phyloP scores from a whole-genome alignment of 1,140 invertebrate species.

The Leucophenga varia region DNA sequence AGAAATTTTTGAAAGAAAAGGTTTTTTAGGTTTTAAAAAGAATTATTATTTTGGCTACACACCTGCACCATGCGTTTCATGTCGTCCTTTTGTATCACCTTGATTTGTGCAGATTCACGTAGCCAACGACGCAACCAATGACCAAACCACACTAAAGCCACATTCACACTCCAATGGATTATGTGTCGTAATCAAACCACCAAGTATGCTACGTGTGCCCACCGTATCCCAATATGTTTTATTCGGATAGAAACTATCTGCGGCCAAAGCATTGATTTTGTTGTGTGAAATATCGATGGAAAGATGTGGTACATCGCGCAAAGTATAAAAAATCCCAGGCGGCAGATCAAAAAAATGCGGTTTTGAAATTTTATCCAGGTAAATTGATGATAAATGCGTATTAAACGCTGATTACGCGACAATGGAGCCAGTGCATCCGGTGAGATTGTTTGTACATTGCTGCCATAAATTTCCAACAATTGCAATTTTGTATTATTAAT shows the following conservation, averaged over 20 bases:
- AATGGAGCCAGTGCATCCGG: slow-evolving; percentile 72
- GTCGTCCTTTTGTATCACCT: slow-evolving; percentile 55
- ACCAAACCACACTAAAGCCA: slow-evolving; percentile 83
- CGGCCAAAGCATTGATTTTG: slow-evolving; percentile 74
- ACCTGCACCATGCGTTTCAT: slow-evolving; percentile 55
- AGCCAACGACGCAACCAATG: slow-evolving; percentile 85
- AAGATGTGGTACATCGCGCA: slow-evolving; percentile 77
- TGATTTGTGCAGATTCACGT: slow-evolving; percentile 66
- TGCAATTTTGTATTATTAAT: slow-evolving; percentile 74
- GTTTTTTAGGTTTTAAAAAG: neutral
- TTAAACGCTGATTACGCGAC: slow-evolving; percentile 66
- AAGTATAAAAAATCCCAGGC: slow-evolving; percentile 71
- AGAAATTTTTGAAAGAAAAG: slow-evolving; percentile 1
- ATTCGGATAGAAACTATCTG: slow-evolving; percentile 82
- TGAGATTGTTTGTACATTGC: slow-evolving; percentile 67
- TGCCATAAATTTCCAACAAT: slow-evolving; percentile 77
- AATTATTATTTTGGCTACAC: slow-evolving; percentile 10
- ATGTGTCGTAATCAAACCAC: slow-evolving; percentile 77
- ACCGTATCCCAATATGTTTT: slow-evolving; percentile 79
- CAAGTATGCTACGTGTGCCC: slow-evolving; percentile 68
- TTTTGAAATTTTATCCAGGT: slow-evolving; percentile 72
- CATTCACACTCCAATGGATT: slow-evolving; percentile 87
- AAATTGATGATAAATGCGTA: no score
- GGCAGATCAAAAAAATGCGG: slow-evolving; percentile 76
- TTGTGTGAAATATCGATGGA: slow-evolving; percentile 80